Evolutionary conservation across 2,797 vertebrate genomes (phyloP).

Genomic region (Onychomys arenicola): DNA sequence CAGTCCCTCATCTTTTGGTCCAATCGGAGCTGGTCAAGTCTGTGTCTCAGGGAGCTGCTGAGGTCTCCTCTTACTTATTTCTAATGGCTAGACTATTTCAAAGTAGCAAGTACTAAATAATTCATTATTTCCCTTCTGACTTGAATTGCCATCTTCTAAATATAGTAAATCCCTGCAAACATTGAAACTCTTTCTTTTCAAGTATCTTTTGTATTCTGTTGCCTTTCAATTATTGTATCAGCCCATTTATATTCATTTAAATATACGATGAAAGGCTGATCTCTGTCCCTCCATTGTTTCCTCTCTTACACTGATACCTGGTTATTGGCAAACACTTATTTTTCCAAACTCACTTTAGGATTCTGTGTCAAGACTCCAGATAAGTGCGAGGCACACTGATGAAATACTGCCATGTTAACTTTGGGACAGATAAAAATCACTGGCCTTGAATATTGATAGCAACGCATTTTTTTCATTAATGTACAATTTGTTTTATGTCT

Average conservation of each 20-base stretch:
- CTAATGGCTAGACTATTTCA: background rate
- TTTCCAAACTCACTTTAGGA: slow-evolving; percentile 26
- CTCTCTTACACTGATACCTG: slow-evolving; percentile 41
- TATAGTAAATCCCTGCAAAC: background rate
- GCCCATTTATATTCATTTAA: slow-evolving; percentile 49
- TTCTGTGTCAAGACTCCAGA: slow-evolving; percentile 47
- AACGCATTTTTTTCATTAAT: background rate
- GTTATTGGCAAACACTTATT: slow-evolving; percentile 30
- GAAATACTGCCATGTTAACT: background rate
- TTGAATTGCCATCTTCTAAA: background rate
- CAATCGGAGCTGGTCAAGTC: too few species aligned
- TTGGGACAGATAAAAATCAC: background rate
- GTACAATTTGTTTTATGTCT: background rate
- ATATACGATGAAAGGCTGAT: slow-evolving; percentile 5
- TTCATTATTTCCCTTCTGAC: background rate
- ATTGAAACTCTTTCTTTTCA: background rate
- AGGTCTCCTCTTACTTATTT: slow-evolving; percentile 20
- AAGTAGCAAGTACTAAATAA: slow-evolving; percentile 23
- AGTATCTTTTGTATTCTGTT: background rate
- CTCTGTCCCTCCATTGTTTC: background rate
- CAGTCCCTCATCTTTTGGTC: too few species aligned
- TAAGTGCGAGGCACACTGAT: background rate
- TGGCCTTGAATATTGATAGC: slow-evolving; percentile 46
- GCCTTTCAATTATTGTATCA: slow-evolving; percentile 27
- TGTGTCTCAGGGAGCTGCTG: too few species aligned